These are phyloP conservation scores for Macrostomum lignano DNA, from an alignment of 1,140 invertebrate genomes.

Conservation along the genomic window DNA sequence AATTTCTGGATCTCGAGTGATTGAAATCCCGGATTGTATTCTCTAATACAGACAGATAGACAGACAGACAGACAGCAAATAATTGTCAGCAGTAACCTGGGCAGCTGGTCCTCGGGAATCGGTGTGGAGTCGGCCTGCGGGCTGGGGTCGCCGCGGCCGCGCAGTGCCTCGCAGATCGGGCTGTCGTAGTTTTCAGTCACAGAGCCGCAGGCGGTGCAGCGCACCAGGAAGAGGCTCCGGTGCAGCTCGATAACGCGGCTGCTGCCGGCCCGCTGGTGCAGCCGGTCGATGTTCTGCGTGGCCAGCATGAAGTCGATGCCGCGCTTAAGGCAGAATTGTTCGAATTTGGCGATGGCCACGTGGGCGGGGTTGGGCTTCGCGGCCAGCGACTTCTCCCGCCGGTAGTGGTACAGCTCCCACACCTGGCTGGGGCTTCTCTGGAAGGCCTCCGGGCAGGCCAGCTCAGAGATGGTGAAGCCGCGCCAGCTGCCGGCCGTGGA, in stretches of 20 bases:
- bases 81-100: no score
- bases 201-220: conserved; percentile 44
- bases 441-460: conserved; percentile 41
- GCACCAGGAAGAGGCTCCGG: conserved; percentile 45
- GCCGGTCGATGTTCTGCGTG: conserved; percentile 28
- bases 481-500: conserved; percentile 47
- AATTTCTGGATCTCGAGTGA: no score
- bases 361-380: conserved; percentile 49
- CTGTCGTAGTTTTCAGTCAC: conserved; percentile 40
- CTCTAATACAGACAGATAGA: no score
- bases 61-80: no score
- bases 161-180: conserved; percentile 47
- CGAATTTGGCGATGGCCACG: conserved; percentile 44
- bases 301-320: conserved; percentile 30
- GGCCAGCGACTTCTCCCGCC: conserved; percentile 36
- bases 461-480: conserved; percentile 17
- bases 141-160: conserved; percentile 34
- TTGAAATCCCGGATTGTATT: no score
- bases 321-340: conserved; percentile 34
- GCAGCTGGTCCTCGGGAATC: no score
- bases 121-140: no score
- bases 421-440: conserved; percentile 38
- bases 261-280: conserved; percentile 20
- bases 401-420: conserved; percentile 50
- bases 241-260: conserved; percentile 24